Evolutionary conservation across 2,888 invertebrate species (phyloP), one percentile per base, ranked within the genome.

Genomic region (Heliconius ethilla): DNA sequence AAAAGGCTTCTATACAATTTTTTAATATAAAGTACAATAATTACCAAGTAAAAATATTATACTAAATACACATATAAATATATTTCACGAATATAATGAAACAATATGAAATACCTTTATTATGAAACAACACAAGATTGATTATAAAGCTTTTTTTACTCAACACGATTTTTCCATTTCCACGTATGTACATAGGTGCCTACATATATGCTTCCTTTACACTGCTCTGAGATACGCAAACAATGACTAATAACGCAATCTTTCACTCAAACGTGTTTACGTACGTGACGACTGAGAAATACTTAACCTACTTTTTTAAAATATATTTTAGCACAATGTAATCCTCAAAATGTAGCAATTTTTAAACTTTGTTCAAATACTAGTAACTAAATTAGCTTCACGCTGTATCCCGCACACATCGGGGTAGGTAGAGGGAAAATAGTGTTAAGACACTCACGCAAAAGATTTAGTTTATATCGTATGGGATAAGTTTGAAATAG

Each of bases 151-250:
- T 69, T 75, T 27, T 75, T 70, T 70, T 62, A 51, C 70, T 75
- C 70, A 70, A 80, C 79, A 80, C 37, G 67, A 76, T 79, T 80
- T 76, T 79, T 81, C 79, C 79, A 81, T 79, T 79, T 78, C 78
- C 37, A 51, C 70, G 55, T 66, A 62, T 2, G 2, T 51, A 51
- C n/a, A n/a, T 10, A n/a, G n/a, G 10, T n/a, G n/a, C 33, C 37
- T 51, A 51, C n/a, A n/a, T 10, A n/a, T n/a, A n/a, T 2, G n/a
- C 25, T 65, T 70, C 65, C 70, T 62, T 70, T 51, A 33, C 70
- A 45, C 45, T n/a, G 51, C 33, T 45, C 55, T 65, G 70, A 70
- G 65, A 65, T 70, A 72, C 72, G 72, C 72, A 76, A 37, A 76
- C 63, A 76, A 76, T 72, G 76, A 72, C 37, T 66, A 72, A 76